Conservation (phyloP, 2,888 invertebrate species). For the Mantis religiosa region DNA sequence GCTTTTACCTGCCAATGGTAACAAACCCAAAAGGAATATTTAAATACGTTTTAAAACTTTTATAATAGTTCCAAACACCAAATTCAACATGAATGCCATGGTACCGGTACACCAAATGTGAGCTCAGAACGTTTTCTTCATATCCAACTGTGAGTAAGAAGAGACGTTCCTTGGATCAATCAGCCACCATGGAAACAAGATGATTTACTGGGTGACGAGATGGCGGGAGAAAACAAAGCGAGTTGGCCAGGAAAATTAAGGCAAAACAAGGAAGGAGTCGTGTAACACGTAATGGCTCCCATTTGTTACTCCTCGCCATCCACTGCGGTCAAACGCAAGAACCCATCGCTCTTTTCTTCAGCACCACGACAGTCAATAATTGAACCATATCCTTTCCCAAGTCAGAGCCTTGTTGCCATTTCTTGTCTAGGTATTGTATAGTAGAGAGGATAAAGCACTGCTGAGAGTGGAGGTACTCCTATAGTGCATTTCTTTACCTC, state of each 20-base stretch:
- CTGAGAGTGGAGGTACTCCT: too few relatives aligned
- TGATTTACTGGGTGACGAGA: neutral
- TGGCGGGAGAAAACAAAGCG: neutral
- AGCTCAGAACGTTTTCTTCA: too few relatives aligned
- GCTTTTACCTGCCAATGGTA: too few relatives aligned
- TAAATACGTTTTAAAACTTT: too few relatives aligned
- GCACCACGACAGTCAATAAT: neutral
- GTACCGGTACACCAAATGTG: too few relatives aligned
- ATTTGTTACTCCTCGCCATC: neutral
- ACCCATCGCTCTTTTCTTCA: neutral
- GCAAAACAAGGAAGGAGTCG: neutral
- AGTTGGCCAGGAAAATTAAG: neutral
- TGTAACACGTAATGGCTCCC: neutral
- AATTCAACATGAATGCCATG: too few relatives aligned
- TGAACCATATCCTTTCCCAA: neutral
- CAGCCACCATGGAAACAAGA: neutral
- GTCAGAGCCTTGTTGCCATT: neutral
- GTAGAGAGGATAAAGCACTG: too few relatives aligned
- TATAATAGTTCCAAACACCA: too few relatives aligned
- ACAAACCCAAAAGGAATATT: too few relatives aligned
- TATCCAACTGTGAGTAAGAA: too few relatives aligned
- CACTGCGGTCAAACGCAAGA: neutral
- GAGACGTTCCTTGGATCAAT: neutral
- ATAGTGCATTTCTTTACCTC: too few relatives aligned
- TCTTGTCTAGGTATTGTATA: too few relatives aligned